Percentiles rank a stretch among this genome's conserved stretches.
Evolutionary conservation across 37 sponge, comb jelly and placozoan genomes (phyloP).

Genomic region (Spongilla lacustris): DNA sequence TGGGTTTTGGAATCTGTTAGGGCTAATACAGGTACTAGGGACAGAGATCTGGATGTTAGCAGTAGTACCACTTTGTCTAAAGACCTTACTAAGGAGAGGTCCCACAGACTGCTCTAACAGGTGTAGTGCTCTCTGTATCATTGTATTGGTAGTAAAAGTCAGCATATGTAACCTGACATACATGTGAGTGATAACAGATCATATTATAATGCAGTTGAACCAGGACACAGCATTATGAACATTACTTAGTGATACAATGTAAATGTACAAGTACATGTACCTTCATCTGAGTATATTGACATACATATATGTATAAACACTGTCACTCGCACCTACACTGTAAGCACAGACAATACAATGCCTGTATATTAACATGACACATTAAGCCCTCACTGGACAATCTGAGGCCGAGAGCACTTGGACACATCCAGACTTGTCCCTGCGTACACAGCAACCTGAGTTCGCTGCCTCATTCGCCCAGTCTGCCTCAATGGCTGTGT

Average conservation of each 20-base stretch:
- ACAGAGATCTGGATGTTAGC: background rate
- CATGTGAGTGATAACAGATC: background rate
- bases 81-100: constrained; percentile 56
- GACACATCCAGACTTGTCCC: constrained; percentile 77
- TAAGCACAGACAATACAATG: too few species aligned
- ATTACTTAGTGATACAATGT: background rate
- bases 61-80: background rate
- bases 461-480: constrained; percentile 34
- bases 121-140: background rate
- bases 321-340: too few species aligned
- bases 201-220: too few species aligned
- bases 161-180: constrained; percentile 38
- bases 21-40: constrained; percentile 36
- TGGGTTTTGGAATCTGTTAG: background rate
- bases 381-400: background rate
- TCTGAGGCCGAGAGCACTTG: constrained; percentile 19
- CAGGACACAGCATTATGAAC: too few species aligned
- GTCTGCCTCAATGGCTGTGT: constrained; percentile 69
- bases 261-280: background rate
- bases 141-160: constrained; percentile 23
- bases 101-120: constrained; percentile 67
- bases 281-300: too few species aligned
- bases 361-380: too few species aligned
- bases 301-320: too few species aligned
- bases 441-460: constrained; percentile 86